A percentile compares a stretch with the other conserved stretches of the same genome.
Conservation (phyloP, 2,888 invertebrate genomes). For the Drosophila pegasa region DNA sequence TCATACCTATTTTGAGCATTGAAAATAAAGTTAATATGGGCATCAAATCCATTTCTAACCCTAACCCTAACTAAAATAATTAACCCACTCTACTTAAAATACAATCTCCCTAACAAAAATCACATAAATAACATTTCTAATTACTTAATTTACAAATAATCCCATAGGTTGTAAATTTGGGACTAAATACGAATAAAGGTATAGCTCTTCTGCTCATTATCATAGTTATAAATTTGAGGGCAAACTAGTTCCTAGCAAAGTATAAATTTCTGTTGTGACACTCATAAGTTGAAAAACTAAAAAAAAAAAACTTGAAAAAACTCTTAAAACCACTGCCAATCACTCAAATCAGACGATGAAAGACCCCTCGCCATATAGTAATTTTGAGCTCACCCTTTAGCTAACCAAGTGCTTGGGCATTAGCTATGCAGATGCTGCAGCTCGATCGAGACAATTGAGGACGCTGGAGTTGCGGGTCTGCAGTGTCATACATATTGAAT, state of each 20-base stretch:
- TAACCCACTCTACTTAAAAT: neutral
- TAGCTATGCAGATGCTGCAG: conserved; percentile 72
- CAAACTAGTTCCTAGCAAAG: conserved; percentile 15
- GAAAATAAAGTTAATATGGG: no score
- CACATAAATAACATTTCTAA: conserved; percentile 8
- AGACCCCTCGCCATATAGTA: conserved; percentile 9
- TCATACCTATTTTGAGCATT: no score
- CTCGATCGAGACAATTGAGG: conserved; percentile 27
- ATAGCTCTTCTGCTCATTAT: neutral
- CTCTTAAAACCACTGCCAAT: conserved; percentile 22
- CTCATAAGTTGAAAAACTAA: conserved; percentile 30
- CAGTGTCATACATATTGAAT: conserved; percentile 80
- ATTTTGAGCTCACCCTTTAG: conserved; percentile 52
- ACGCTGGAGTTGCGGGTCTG: conserved; percentile 26
- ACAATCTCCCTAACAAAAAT: neutral
- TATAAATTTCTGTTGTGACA: conserved; percentile 77
- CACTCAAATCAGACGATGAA: conserved; percentile 21
- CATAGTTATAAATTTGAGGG: neutral
- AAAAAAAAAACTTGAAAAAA: conserved; percentile 22
- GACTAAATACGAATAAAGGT: conserved; percentile 13
- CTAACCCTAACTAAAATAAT: no score
- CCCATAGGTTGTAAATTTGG: conserved; percentile 29
- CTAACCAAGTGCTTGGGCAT: conserved; percentile 55
- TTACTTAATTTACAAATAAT: neutral
- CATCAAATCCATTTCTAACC: no score